Evolutionary conservation across 2,113 vertebrate genomes (phyloP), one percentile per base, ranked within the genome.

Genomic region (Parus major): DNA sequence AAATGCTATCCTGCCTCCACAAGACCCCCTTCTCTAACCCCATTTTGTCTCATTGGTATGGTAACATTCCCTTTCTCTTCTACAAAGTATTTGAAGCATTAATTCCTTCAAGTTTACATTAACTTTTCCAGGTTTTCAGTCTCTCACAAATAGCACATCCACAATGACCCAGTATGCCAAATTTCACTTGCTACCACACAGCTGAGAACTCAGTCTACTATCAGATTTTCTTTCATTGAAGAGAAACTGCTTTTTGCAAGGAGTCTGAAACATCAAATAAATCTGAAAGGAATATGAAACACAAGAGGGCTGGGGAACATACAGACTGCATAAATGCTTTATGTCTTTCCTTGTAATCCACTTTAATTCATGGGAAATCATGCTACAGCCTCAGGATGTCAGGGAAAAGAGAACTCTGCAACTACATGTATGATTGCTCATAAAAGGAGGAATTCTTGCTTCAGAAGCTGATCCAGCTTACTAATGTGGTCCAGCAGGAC

Each of bases 181-280:
- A 4, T 15, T 60, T n/a, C n/a, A 56, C 65, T 49, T 50, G 68
- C 31, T 27, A 55, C 23, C 59, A 61, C 15, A 19, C 5, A 80
- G 15, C 22, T 64, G 44, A 68, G 55, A 63, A 60, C 21, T 65
- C 82, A 82, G 2, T 3, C 44, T 71, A 25, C 25, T 23, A 46
- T 16, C 33, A 46, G 39, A 69, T 71, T 76, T 88, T 71, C 36
- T 68, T 63, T 68, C 39, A 22, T 27, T 60, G 82, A 88, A 71
- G 87, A 93, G 78, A 93, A 92, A 77, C 28, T 81, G 36, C 64
- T 81, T 93, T 94, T 90, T 5, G 2, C 57, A 71, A 46, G 84
- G 80, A 92, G 56, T 75, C 87, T 92, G 85, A 90, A 92, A 63
- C 21, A 86, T 82, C 68, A 80, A 93, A 90, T 93, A 91, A 94